Evolutionary conservation across 2,113 vertebrate species (phyloP).

Genomic region (Atractosteus spatula): DNA sequence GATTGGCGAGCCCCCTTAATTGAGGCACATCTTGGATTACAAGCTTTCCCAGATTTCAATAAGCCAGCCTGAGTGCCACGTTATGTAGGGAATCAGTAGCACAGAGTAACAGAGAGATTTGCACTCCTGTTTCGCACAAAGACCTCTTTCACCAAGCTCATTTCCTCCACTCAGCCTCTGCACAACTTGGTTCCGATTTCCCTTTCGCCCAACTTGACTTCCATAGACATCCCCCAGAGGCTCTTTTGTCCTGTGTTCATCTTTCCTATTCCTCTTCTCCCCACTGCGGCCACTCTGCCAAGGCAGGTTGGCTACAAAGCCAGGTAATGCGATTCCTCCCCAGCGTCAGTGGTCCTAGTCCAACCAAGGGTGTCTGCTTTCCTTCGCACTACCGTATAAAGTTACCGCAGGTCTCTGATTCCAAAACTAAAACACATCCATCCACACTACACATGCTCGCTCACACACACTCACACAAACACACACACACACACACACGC

Average conservation of each 20-base stretch:
- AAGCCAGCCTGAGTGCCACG: constrained; percentile 14
- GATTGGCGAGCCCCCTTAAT: constrained; percentile 46
- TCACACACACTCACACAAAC: not conserved
- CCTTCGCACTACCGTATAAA: constrained; percentile 48
- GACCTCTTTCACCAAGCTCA: not conserved
- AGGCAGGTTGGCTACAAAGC: constrained; percentile 31
- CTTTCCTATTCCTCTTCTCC: not conserved
- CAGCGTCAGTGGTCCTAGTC: constrained; percentile 45
- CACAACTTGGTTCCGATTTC: constrained; percentile 27
- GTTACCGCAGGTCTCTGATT: constrained; percentile 71
- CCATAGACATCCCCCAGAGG: constrained; percentile 8
- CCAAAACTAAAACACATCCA: constrained; percentile 31
- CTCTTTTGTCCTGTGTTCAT: constrained; percentile 10
- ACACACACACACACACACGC: constrained; percentile 20
- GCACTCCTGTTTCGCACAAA: not conserved
- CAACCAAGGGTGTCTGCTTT: constrained; percentile 56
- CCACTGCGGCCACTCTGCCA: constrained; percentile 19
- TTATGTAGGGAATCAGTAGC: constrained; percentile 4
- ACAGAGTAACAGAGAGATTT: not conserved
- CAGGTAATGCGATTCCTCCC: constrained; percentile 62
- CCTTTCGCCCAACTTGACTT: constrained; percentile 33
- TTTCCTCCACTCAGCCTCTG: constrained; percentile 45
- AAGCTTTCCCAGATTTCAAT: constrained; percentile 16
- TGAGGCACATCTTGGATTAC: constrained; percentile 34
- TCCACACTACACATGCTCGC: not conserved